A percentile compares a stretch with the other conserved stretches of the same genome.
These are phyloP conservation scores for Azemiops feae DNA, from an alignment of 2,113 vertebrate species.

Conservation along the genomic window DNA sequence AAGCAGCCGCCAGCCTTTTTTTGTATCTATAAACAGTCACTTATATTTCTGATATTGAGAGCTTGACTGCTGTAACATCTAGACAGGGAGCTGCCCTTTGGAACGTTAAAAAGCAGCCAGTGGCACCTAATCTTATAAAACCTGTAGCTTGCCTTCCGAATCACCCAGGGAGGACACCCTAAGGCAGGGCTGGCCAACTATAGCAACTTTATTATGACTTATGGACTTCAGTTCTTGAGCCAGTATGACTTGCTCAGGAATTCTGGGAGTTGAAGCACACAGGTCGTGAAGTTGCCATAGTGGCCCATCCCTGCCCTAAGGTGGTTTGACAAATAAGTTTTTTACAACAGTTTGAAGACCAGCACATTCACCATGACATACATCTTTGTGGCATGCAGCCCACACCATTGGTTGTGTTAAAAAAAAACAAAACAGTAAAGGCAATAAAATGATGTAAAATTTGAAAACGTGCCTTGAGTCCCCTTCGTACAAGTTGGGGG, in stretches of 20 bases:
- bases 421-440: background rate
- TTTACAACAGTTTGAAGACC: too few relatives aligned
- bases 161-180: background rate
- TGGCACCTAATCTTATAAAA: background rate
- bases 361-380: background rate
- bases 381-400: background rate
- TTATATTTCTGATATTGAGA: background rate
- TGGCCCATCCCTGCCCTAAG: background rate
- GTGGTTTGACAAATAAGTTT: background rate
- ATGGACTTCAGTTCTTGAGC: too few relatives aligned
- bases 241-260: too few relatives aligned
- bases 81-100: background rate
- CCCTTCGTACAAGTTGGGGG: too few relatives aligned
- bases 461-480: background rate
- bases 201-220: too few relatives aligned
- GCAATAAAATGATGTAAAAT: background rate
- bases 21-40: background rate
- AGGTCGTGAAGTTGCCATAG: too few relatives aligned
- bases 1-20: background rate
- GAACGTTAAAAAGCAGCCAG: background rate
- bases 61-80: background rate
- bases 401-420: background rate
- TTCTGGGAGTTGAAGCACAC: too few relatives aligned
- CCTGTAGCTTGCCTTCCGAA: background rate
- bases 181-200: background rate